A percentile compares a stretch with the other conserved stretches of the same genome.
Evolutionary conservation across 2,113 vertebrate genomes (phyloP).

Genomic region (Azemiops feae): DNA sequence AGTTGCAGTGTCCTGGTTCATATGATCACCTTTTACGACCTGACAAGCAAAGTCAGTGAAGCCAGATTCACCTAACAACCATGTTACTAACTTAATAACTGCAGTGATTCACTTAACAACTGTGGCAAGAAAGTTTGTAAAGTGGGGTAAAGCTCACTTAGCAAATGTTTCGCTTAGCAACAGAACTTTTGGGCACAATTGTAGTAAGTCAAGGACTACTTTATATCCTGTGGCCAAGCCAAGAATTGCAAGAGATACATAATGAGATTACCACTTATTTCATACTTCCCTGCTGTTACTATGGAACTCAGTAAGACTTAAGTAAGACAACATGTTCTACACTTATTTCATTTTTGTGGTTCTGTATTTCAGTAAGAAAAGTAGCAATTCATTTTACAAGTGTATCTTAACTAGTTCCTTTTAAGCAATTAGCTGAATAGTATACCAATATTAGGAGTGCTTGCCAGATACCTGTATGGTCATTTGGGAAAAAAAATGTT

Average conservation of each 20-base stretch:
- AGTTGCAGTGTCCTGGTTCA: background rate
- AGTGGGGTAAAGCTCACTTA: background rate
- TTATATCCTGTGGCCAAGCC: background rate
- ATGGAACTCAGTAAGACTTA: background rate
- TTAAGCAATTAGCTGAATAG: background rate
- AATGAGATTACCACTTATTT: background rate
- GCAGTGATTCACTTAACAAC: background rate
- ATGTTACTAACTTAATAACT: background rate
- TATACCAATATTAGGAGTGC: background rate
- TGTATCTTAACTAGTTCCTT: background rate
- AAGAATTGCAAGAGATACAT: background rate
- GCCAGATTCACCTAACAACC: background rate
- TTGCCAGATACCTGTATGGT: background rate
- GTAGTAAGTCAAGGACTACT: background rate
- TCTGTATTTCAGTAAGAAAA: background rate
- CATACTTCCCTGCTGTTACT: background rate
- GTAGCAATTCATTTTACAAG: background rate
- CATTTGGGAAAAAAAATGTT: background rate
- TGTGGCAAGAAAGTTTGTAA: background rate
- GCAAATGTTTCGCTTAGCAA: background rate
- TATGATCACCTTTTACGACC: background rate
- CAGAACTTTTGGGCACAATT: background rate
- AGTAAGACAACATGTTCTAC: background rate
- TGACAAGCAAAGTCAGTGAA: background rate
- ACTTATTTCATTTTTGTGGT: background rate